phyloP scores from a whole-genome alignment of 2,888 invertebrate species.

The Morpho deidamia region DNA sequence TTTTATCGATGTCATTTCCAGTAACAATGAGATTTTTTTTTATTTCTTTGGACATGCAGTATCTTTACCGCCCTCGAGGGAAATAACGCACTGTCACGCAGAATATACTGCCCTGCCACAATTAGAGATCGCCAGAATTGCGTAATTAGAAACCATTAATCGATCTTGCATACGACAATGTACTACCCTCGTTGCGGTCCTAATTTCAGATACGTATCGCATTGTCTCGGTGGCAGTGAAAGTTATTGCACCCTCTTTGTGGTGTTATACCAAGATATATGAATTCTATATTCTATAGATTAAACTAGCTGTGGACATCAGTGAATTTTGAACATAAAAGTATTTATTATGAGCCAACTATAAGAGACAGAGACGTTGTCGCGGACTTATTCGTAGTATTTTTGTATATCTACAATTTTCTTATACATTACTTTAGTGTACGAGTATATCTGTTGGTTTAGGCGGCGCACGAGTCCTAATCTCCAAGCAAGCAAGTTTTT shows the following conservation, averaged over 20 bases:
- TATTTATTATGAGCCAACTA: no score
- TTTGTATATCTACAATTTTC: no score
- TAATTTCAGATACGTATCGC: conserved; percentile 19
- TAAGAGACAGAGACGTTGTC: no score
- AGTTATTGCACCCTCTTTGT: conserved; percentile 9
- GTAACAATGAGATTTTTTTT: conserved; percentile 41
- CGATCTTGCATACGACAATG: conserved; percentile 56
- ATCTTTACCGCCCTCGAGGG: conserved; percentile 75
- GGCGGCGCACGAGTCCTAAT: no score
- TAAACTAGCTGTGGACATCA: background rate
- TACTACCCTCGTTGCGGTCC: conserved; percentile 12
- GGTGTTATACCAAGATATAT: conserved; percentile 7
- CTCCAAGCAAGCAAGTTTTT: no score
- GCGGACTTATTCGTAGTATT: no score
- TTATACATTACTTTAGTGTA: no score
- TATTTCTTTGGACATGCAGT: conserved; percentile 49
- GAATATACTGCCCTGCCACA: conserved; percentile 72
- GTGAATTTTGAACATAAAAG: no score
- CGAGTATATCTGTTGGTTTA: no score
- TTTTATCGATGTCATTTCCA: conserved; percentile 18
- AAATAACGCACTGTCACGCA: conserved; percentile 76
- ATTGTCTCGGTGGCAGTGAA: conserved; percentile 13
- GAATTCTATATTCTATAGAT: conserved; percentile 4
- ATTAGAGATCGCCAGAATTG: conserved; percentile 77
- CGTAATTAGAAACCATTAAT: conserved; percentile 74